These are phyloP conservation scores for Daktulosphaira vitifoliae DNA, from an alignment of 1,140 invertebrate genomes.

Conservation along the genomic window DNA sequence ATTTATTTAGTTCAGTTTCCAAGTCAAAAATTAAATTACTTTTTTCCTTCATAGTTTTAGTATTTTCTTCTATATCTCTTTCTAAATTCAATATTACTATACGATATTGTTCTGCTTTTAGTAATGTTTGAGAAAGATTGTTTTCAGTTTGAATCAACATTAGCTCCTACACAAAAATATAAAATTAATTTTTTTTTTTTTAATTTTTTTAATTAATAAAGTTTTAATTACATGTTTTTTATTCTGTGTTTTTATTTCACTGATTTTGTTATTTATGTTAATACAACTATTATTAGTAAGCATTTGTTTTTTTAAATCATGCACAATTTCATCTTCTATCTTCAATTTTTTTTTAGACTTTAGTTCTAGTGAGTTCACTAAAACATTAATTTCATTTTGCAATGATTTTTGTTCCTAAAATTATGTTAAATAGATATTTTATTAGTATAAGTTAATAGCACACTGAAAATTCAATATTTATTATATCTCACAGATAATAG, in stretches of 20 bases:
- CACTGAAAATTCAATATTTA: too few relatives aligned
- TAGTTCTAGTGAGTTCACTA: neutral
- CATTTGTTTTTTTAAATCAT: constrained; percentile 26
- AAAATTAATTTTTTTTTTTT: neutral
- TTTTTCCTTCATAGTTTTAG: constrained; percentile 3
- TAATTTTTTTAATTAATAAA: neutral
- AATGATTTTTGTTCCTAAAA: constrained; percentile 21
- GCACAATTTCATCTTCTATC: constrained; percentile 11
- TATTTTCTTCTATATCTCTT: constrained; percentile 14
- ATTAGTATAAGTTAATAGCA: too few relatives aligned
- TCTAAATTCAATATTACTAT: constrained; percentile 6
- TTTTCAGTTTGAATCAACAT: constrained; percentile 7
- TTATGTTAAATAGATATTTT: neutral
- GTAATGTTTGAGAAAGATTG: constrained; percentile 7
- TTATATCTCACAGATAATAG: neutral
- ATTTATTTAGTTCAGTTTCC: constrained; percentile 10
- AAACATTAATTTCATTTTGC: constrained; percentile 1
- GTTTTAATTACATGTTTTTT: constrained; percentile 10
- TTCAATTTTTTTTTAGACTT: constrained; percentile 12
- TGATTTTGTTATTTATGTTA: constrained; percentile 26
- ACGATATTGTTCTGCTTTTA: constrained; percentile 21
- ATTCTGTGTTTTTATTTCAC: constrained; percentile 18
- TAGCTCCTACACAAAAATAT: constrained; percentile 17
- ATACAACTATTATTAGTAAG: constrained; percentile 14
- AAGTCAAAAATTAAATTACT: neutral